Evolutionary conservation across 1,140 invertebrate genomes (phyloP).

Genomic region (Atta texana): DNA sequence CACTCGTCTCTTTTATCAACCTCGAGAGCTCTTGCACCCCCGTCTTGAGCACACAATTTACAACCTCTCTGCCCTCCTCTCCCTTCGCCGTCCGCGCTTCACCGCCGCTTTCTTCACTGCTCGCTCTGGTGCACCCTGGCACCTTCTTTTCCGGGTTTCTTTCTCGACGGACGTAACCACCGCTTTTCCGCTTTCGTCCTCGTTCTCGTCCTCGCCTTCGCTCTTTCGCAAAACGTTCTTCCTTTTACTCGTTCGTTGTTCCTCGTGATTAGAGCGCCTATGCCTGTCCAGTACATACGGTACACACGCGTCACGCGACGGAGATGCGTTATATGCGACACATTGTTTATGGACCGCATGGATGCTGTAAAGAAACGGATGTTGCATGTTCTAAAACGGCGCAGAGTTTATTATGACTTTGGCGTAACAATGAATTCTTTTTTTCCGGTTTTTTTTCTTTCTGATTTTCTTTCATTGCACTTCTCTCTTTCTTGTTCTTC

Average conservation of each 20-base stretch:
- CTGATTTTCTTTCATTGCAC: background rate
- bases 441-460: background rate
- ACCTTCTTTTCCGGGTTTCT: constrained; percentile 49
- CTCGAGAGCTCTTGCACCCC: constrained; percentile 53
- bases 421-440: constrained; percentile 57
- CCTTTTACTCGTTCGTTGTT: constrained; percentile 20
- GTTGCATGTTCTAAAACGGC: constrained; percentile 52
- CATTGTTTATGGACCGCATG: constrained; percentile 36
- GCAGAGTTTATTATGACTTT: constrained; percentile 72
- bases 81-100: constrained; percentile 17
- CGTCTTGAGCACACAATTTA: constrained; percentile 70
- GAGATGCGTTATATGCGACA: background rate
- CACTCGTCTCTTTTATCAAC: constrained; percentile 54
- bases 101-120: constrained; percentile 41
- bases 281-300: background rate
- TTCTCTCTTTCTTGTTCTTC: background rate
- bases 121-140: constrained; percentile 11
- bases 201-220: constrained; percentile 3
- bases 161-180: constrained; percentile 36
- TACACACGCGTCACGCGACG: background rate
- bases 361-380: background rate
- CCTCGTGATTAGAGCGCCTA: background rate
- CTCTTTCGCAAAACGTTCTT: constrained; percentile 43
- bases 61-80: constrained; percentile 49
- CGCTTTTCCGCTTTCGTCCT: constrained; percentile 39